Percentiles rank a stretch among this genome's conserved stretches.
Conservation (phyloP, 1,140 invertebrate genomes). For the Portunus trituberculatus region DNA sequence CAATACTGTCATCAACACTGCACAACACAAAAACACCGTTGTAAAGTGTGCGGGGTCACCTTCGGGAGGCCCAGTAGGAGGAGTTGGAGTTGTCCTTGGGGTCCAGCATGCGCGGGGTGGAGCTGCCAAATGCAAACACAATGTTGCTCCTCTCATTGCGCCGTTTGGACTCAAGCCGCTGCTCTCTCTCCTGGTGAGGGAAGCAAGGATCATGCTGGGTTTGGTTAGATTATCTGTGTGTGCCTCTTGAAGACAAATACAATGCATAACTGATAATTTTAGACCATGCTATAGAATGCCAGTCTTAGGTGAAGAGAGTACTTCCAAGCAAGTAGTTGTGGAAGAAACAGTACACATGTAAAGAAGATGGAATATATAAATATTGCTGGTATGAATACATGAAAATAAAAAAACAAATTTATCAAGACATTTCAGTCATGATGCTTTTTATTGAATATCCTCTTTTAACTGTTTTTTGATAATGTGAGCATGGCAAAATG, state of each 20-base stretch:
- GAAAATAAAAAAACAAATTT: too few species aligned
- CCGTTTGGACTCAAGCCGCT: constrained; percentile 88
- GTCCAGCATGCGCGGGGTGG: constrained; percentile 91
- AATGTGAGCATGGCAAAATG: too few species aligned
- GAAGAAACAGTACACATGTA: too few species aligned
- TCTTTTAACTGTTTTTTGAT: too few species aligned
- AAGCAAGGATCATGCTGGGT: neutral
- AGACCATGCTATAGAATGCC: neutral
- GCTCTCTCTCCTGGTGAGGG: constrained; percentile 86
- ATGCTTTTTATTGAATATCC: too few species aligned
- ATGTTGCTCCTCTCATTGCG: constrained; percentile 86
- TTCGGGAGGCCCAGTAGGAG: constrained; percentile 77
- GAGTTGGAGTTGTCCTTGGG: constrained; percentile 85
- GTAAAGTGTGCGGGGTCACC: constrained; percentile 49
- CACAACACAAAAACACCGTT: too few species aligned
- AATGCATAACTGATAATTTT: neutral
- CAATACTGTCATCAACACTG: too few species aligned
- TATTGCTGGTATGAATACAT: too few species aligned
- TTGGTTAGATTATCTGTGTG: neutral
- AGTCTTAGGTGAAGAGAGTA: too few species aligned
- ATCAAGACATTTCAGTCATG: too few species aligned
- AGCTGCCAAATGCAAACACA: constrained; percentile 93
- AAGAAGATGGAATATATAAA: too few species aligned
- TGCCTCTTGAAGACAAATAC: neutral
- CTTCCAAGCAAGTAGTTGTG: too few species aligned